A percentile compares a stretch with the other conserved stretches of the same genome.
These are phyloP conservation scores for Epinephelus fuscoguttatus DNA, from an alignment of 2,113 vertebrate species.

Conservation along the genomic window DNA sequence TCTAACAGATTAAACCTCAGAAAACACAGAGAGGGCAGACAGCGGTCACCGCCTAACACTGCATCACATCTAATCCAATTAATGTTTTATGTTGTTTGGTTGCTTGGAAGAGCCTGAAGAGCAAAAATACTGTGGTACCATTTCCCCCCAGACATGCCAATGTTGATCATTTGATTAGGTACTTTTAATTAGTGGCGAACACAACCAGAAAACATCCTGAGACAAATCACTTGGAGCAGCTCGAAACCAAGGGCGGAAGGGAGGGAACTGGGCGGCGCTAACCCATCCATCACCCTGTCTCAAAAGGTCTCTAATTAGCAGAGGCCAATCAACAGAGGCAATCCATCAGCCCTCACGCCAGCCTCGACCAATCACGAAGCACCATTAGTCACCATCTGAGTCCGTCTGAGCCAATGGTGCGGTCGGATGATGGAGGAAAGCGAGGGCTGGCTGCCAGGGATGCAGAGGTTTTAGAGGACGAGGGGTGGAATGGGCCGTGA, in stretches of 20 bases:
- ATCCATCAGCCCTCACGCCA: constrained; percentile 66
- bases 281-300: constrained; percentile 74
- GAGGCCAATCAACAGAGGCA: constrained; percentile 73
- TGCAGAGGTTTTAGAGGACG: constrained; percentile 65
- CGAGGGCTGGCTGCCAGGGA: constrained; percentile 64
- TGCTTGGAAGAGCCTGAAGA: constrained; percentile 44
- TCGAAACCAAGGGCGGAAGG: constrained; percentile 40
- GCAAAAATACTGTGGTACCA: constrained; percentile 48
- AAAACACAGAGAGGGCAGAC: constrained; percentile 28
- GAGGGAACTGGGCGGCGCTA: constrained; percentile 56
- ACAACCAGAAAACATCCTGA: constrained; percentile 68
- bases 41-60: constrained; percentile 17
- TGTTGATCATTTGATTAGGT: constrained; percentile 74
- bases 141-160: constrained; percentile 41
- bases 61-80: constrained; percentile 52
- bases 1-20: background rate
- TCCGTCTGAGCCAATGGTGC: constrained; percentile 56
- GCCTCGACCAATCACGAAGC: constrained; percentile 67
- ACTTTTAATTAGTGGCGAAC: constrained; percentile 79
- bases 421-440: constrained; percentile 50
- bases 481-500: constrained; percentile 77
- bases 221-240: constrained; percentile 70
- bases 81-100: constrained; percentile 41
- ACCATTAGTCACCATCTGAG: constrained; percentile 54
- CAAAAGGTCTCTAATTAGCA: constrained; percentile 76